Base-by-base conservation (phyloP, 2,113 vertebrate species). In the Proterorhinus semilunaris region DNA sequence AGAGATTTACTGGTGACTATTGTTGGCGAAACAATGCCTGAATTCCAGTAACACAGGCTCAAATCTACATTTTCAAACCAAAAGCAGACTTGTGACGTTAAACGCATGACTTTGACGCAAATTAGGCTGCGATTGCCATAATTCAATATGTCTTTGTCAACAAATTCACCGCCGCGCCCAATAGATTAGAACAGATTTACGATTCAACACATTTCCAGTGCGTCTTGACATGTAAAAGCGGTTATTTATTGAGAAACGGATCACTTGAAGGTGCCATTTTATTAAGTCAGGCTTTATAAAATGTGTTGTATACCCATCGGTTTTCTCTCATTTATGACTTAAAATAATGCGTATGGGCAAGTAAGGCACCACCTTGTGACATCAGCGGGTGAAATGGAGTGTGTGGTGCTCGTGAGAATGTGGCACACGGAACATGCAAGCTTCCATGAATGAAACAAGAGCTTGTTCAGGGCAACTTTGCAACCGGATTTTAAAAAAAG, bases 91-190 rank as follows among this genome's bases (percentile, higher is more conserved):
- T 12, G 13, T 74, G 63, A 15, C 2, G 0, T 44, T 51, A 16
- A 72, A 59, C 3, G 9, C 58, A 42, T 6, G 36, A 7, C 50
- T 7, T 47, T 36, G 49, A 62, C 53, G 45, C 58, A 59, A 48
- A 59, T 63, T 62, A 46, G 1, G 27, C 17, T 71, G 15, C 45
- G 36, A 66, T 65, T 47, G 5, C 52, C 11, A 5, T 48, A 53
- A 44, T 13, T 57, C 15, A 61, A 21, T 57, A 52, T 63, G 55
- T 61, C 71, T 66, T 42, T 78, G 83, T 79, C 63, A 54, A 21
- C 66, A 55, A 78, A 66, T 69, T 1, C 15, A 68, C 42, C 16
- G 17, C 42, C 10, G 3, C 49, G 27, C 70, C 68, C 69, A 65
- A 58, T 65, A 12, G 12, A 59, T 59, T n/a, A 45, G 58, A n/a